Evolutionary conservation across 1,140 invertebrate genomes (phyloP).

Genomic region (Eumeta japonica): DNA sequence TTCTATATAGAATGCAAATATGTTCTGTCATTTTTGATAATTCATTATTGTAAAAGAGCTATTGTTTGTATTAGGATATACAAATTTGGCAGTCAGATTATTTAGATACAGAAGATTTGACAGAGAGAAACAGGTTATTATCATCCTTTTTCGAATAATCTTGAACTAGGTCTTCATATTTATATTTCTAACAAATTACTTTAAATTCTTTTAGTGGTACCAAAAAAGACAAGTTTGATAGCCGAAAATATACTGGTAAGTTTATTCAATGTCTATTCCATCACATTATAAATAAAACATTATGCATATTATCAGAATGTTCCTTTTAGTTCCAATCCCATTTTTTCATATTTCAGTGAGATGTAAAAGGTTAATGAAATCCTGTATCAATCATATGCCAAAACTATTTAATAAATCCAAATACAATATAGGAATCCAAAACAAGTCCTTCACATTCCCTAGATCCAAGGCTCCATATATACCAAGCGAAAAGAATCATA

Average conservation of each 20-base stretch:
- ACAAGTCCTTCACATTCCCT: slow-evolving; percentile 42
- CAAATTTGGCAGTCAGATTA: slow-evolving; percentile 44
- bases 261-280: slow-evolving; percentile 2
- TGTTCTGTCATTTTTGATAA: neutral
- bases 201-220: slow-evolving; percentile 36
- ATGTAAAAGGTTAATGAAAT: slow-evolving; percentile 48
- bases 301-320: neutral
- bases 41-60: neutral
- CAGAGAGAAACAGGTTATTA: slow-evolving; percentile 27
- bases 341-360: slow-evolving; percentile 24
- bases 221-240: slow-evolving; percentile 28
- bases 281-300: neutral
- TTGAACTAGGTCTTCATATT: neutral
- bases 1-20: neutral
- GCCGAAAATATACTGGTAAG: slow-evolving; percentile 41
- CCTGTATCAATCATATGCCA: slow-evolving; percentile 40
- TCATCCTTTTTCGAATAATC: neutral
- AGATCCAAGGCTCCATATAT: slow-evolving; percentile 27
- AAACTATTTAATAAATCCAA: slow-evolving; percentile 41
- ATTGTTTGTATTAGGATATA: slow-evolving; percentile 1
- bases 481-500: slow-evolving; percentile 40
- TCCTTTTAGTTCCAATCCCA: neutral
- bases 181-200: slow-evolving; percentile 3
- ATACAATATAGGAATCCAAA: slow-evolving; percentile 30
- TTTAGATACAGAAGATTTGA: slow-evolving; percentile 29